Evolutionary conservation across 2,797 vertebrate genomes (phyloP), one percentile per base, ranked within the genome.

Genomic region (Rallus crepitans): DNA sequence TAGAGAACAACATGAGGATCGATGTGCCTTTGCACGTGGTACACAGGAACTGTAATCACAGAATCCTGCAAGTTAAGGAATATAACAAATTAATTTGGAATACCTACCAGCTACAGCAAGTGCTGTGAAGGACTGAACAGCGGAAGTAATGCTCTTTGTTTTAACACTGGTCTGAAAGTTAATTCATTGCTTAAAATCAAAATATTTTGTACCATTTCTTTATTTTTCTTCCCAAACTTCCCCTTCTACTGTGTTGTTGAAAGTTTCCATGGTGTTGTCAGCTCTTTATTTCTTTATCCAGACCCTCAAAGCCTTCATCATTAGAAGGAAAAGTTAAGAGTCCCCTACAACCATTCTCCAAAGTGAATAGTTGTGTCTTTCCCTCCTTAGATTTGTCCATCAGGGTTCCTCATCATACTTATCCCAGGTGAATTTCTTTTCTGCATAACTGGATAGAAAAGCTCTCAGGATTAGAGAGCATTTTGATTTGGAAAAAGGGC

Each of bases 181-280:
- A 16, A 31, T 83, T 59, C 48, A 31, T n/a, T 64, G 28, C 64
- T 68, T 65, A 72, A 68, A 65, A 5, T 7, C 31, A 35, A 61
- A 91, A 55, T 35, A 52, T 45, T 56, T 80, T 48, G 76, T 39
- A 39, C 1, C 0, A 42, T 72, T 61, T 80, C 25, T 72, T 61
- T 35, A 12, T 63, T 73, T 21, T 73, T 60, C 14, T 27, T 65
- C 33, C 19, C 33, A 81, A 50, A 48, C 8, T 20, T 35, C 5
- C 15, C 17, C 15, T 1, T 0, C 19, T 66, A 2, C 9, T 40
- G 7, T 56, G 31, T 0, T n/a, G 24, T 0, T 76, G 23, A 56
- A 64, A 16, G 16, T 53, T n/a, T 39, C 19, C 24, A 12, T 1
- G 4, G 7, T 71, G 71, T 60, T 87, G 39, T 40, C 64, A 19